A percentile compares a stretch with the other conserved stretches of the same genome.
Conservation (phyloP, 2,797 vertebrate species). For the Phalanger gymnotis region DNA sequence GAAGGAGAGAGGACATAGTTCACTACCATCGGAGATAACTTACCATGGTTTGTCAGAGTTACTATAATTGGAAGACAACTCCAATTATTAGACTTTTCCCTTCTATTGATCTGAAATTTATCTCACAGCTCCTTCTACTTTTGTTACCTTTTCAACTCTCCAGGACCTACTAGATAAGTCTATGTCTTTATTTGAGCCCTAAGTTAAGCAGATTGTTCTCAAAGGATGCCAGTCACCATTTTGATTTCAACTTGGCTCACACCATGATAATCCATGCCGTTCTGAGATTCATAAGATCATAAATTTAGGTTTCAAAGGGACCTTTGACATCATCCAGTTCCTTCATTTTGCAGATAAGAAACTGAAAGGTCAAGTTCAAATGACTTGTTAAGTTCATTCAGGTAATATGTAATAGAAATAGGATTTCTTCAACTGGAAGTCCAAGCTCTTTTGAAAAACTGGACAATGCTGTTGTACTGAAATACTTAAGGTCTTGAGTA, state of each 20-base stretch:
- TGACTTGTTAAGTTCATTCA: neutral
- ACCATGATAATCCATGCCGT: neutral
- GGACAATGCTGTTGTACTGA: neutral
- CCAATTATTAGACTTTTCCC: neutral
- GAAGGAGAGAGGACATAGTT: neutral
- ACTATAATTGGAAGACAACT: no score
- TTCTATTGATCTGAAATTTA: neutral
- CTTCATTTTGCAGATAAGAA: neutral
- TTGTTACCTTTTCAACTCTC: neutral
- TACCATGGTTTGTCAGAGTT: no score
- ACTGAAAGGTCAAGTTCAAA: neutral
- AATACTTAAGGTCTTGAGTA: slow-evolving; percentile 12
- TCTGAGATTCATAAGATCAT: neutral
- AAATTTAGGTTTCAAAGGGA: neutral
- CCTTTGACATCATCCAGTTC: neutral
- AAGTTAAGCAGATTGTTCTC: neutral
- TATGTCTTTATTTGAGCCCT: neutral
- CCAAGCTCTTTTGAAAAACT: neutral
- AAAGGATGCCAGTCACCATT: neutral
- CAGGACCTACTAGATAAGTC: neutral
- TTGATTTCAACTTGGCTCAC: neutral
- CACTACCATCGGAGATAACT: neutral
- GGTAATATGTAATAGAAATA: neutral
- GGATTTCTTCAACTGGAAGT: neutral
- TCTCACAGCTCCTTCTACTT: neutral